Evolutionary conservation across 2,113 vertebrate species (phyloP).

Genomic region (Solea solea): DNA sequence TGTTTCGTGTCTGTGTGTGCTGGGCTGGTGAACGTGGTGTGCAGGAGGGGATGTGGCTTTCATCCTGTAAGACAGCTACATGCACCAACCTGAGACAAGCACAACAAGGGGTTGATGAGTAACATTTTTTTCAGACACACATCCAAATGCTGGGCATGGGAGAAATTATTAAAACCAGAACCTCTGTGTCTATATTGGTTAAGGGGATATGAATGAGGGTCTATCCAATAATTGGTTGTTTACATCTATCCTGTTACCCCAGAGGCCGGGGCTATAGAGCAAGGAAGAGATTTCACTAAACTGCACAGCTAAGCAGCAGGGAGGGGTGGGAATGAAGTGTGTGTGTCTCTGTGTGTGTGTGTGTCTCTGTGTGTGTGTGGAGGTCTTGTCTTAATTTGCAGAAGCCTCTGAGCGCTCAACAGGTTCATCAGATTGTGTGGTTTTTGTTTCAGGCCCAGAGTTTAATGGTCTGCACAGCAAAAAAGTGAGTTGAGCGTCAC

Average conservation of each 20-base stretch:
- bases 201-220: constrained; percentile 64
- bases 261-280: constrained; percentile 57
- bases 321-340: constrained; percentile 5
- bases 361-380: no score
- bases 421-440: constrained; percentile 60
- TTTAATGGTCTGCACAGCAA: constrained; percentile 5
- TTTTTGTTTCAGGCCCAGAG: constrained; percentile 43
- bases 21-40: constrained; percentile 30
- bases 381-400: constrained; percentile 51
- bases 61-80: constrained; percentile 37
- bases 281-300: constrained; percentile 60
- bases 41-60: constrained; percentile 52
- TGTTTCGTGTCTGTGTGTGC: constrained; percentile 64
- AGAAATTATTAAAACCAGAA: constrained; percentile 69
- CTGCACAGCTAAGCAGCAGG: constrained; percentile 40
- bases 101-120: constrained; percentile 72
- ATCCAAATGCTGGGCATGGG: constrained; percentile 43
- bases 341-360: constrained; percentile 7
- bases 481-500: constrained; percentile 32
- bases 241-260: constrained; percentile 76
- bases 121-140: constrained; percentile 69
- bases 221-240: constrained; percentile 78
- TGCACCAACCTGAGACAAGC: constrained; percentile 61
- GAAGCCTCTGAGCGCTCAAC: constrained; percentile 26
- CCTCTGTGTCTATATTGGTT: constrained; percentile 55